Conservation (phyloP, 2,888 invertebrate species). For the Isotomurus palustris region DNA sequence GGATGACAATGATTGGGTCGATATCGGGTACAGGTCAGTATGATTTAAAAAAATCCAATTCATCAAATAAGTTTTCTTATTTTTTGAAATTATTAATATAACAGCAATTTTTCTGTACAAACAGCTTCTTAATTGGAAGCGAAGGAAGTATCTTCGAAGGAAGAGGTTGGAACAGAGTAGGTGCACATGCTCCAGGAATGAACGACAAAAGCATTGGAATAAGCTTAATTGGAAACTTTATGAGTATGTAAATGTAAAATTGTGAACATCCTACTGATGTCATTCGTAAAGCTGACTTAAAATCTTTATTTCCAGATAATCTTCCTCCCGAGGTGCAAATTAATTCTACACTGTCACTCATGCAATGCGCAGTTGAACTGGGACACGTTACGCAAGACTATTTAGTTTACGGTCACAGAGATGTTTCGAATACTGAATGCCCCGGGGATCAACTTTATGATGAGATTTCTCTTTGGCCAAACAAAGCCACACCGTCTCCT, state of each 20-base stretch:
- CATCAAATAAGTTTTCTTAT: background rate
- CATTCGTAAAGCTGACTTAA: background rate
- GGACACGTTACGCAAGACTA: constrained; percentile 60
- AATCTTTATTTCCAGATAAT: constrained; percentile 52
- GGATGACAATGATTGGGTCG: constrained; percentile 53
- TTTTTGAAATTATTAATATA: background rate
- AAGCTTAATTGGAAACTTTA: constrained; percentile 68
- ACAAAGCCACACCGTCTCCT: constrained; percentile 46
- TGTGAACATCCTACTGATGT: too few relatives aligned
- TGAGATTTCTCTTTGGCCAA: constrained; percentile 62
- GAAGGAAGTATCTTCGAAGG: constrained; percentile 57
- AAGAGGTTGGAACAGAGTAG: constrained; percentile 56
- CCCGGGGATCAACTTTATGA: constrained; percentile 60
- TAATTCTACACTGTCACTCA: constrained; percentile 57
- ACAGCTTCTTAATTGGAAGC: constrained; percentile 67
- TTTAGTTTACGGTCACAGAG: constrained; percentile 63
- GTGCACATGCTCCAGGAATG: constrained; percentile 67
- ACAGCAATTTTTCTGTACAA: background rate
- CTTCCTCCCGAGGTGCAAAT: constrained; percentile 60
- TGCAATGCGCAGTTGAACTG: constrained; percentile 59
- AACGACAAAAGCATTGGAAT: constrained; percentile 66
- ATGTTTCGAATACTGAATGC: constrained; percentile 64
- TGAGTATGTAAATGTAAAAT: constrained; percentile 52
- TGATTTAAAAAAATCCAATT: background rate
- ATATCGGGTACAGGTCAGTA: constrained; percentile 58